Conservation (phyloP, 2,888 invertebrate species). For the Andrena hattorfiana region DNA sequence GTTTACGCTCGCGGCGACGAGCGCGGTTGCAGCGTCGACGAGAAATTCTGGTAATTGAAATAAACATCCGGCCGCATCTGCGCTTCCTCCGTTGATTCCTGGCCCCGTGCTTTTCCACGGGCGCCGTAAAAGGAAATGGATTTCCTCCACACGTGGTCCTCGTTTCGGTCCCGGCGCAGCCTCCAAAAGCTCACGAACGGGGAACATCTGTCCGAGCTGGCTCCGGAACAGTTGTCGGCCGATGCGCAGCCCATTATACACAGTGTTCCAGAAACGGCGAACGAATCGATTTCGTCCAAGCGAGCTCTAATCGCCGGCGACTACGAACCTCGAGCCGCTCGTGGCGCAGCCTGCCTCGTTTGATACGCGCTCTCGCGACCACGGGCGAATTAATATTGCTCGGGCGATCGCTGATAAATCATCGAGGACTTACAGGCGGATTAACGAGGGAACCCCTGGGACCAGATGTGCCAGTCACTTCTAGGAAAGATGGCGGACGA, state of each 20-base stretch:
- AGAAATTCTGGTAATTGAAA: conserved; percentile 63
- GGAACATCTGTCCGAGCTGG: conserved; percentile 70
- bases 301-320: not conserved
- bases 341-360: not conserved
- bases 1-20: conserved; percentile 23
- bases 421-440: conserved; percentile 50
- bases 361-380: not conserved
- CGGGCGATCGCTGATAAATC: conserved; percentile 55
- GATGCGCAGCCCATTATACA: conserved; percentile 36
- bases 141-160: conserved; percentile 84
- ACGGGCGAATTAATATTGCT: conserved; percentile 46
- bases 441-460: conserved; percentile 58
- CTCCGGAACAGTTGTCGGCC: conserved; percentile 66
- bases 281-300: conserved; percentile 42
- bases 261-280: conserved; percentile 29
- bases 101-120: conserved; percentile 67
- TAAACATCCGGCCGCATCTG: conserved; percentile 73
- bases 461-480: conserved; percentile 68
- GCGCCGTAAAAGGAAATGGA: conserved; percentile 82
- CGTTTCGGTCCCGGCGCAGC: conserved; percentile 75
- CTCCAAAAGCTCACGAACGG: conserved; percentile 62
- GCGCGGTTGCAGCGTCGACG: not conserved
- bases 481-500: conserved; percentile 58
- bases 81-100: conserved; percentile 66
- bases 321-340: not conserved